Conservation (phyloP, 1,140 invertebrate genomes). For the Cyclina sinensis region DNA sequence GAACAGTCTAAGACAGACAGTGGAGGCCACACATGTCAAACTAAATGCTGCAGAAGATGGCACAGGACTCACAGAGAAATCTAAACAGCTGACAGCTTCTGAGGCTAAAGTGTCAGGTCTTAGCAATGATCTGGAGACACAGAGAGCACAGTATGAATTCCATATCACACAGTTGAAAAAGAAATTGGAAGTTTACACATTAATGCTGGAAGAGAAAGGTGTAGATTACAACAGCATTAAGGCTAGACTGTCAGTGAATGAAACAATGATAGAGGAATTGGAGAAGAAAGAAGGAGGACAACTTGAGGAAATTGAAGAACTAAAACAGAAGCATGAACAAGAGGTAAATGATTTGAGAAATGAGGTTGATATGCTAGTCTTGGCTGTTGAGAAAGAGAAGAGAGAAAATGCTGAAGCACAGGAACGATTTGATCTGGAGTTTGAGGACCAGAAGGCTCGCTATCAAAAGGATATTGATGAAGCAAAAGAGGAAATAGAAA, state of each 20-base stretch:
- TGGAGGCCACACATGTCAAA: slow-evolving; percentile 50
- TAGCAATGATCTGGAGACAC: slow-evolving; percentile 29
- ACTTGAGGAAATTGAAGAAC: slow-evolving; percentile 48
- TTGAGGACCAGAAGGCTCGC: slow-evolving; percentile 24
- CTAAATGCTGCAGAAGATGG: slow-evolving; percentile 46
- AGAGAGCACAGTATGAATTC: slow-evolving; percentile 48
- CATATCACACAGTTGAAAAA: slow-evolving; percentile 47
- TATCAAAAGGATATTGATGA: slow-evolving; percentile 48
- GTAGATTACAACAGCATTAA: slow-evolving; percentile 54
- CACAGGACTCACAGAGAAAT: slow-evolving; percentile 12
- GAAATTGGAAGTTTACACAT: slow-evolving; percentile 49
- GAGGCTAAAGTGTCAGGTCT: slow-evolving; percentile 37
- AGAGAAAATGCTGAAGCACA: slow-evolving; percentile 29
- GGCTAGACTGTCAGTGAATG: slow-evolving; percentile 24
- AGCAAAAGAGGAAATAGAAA: slow-evolving; percentile 55
- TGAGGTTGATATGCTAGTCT: slow-evolving; percentile 47
- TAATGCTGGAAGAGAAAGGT: slow-evolving; percentile 54
- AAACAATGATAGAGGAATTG: slow-evolving; percentile 7
- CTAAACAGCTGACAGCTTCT: slow-evolving; percentile 8
- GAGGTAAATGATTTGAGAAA: slow-evolving; percentile 53
- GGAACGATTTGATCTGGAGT: slow-evolving; percentile 50
- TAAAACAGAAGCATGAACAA: slow-evolving; percentile 50
- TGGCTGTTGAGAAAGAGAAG: slow-evolving; percentile 58
- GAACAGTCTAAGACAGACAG: slow-evolving; percentile 48
- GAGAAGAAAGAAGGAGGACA: not conserved